These are phyloP conservation scores for Acrocephalus arundinaceus DNA, from an alignment of 2,113 vertebrate species.

Conservation along the genomic window DNA sequence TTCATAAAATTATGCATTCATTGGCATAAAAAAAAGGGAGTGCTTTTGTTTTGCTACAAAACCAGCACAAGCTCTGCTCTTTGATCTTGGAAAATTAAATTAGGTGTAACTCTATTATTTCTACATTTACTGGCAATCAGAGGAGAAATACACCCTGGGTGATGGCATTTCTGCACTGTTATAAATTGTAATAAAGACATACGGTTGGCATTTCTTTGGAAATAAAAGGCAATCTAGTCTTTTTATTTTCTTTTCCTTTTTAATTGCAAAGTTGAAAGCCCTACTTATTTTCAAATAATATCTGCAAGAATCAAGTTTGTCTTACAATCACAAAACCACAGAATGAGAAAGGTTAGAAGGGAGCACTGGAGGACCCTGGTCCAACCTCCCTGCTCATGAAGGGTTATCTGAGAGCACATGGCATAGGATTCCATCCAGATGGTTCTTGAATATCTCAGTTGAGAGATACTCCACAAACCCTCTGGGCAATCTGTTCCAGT, in stretches of 20 bases:
- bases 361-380: background rate
- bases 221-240: conserved; percentile 22
- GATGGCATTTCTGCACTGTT: background rate
- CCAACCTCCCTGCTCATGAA: background rate
- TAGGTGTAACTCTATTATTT: conserved; percentile 3
- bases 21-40: background rate
- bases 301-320: background rate
- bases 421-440: background rate
- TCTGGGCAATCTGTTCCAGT: background rate
- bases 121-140: background rate
- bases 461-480: background rate
- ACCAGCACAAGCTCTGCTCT: background rate
- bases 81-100: conserved; percentile 10
- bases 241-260: background rate
- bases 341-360: background rate
- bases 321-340: background rate
- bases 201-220: conserved; percentile 17
- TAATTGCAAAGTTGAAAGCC: background rate
- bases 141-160: background rate
- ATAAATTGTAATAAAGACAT: conserved; percentile 22
- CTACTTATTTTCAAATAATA: background rate
- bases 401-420: background rate
- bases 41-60: background rate
- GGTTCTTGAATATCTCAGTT: background rate
- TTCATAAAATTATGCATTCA: background rate